A percentile compares a stretch with the other conserved stretches of the same genome.
These are phyloP conservation scores for Morphnarchus princeps DNA, from an alignment of 2,113 vertebrate species.

Conservation along the genomic window DNA sequence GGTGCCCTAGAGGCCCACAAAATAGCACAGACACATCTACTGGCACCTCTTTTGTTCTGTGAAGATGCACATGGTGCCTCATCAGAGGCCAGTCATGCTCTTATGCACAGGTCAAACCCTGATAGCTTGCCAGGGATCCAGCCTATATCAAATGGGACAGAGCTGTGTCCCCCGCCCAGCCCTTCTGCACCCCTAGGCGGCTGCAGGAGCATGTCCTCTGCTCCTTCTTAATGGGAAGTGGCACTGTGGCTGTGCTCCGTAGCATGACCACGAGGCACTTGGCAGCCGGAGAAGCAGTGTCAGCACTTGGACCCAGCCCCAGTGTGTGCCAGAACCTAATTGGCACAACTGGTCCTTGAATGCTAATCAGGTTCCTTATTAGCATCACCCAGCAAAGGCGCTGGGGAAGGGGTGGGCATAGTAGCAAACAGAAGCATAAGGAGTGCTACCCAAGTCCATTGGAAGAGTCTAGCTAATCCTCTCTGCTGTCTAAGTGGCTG, in stretches of 20 bases:
- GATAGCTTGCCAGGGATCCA: background rate
- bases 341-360: background rate
- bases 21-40: background rate
- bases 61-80: background rate
- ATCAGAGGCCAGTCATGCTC: background rate
- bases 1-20: background rate
- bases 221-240: background rate
- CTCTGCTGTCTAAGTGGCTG: background rate
- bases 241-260: background rate
- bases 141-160: background rate
- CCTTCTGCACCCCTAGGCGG: background rate
- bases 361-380: background rate
- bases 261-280: background rate
- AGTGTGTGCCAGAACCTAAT: background rate
- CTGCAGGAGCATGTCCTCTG: background rate
- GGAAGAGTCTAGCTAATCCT: background rate
- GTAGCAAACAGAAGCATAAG: background rate
- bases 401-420: background rate
- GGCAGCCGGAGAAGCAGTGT: background rate
- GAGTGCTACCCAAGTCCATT: background rate
- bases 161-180: background rate
- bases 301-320: background rate
- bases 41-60: background rate
- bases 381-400: background rate
- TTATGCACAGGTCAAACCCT: accelerated